Base-by-base conservation (phyloP, 2,888 invertebrate species). In the Clunio marinus region DNA sequence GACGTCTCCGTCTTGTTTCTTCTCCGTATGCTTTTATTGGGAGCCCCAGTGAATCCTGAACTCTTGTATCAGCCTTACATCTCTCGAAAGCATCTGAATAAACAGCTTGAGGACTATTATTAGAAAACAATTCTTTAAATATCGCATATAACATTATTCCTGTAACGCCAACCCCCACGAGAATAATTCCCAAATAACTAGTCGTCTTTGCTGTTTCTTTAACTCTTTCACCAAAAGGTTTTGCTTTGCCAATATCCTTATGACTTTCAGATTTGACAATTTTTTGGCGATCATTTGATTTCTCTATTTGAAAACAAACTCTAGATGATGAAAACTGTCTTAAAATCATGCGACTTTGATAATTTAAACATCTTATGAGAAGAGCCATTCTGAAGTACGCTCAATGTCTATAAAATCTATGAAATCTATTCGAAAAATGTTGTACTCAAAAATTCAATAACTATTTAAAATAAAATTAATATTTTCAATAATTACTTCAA, bases 11-110 rank as follows among this genome's bases (percentile, higher is more conserved):
- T 20, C 89, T 82, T 0, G 88, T 89, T 76, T 91, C 91, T 77
- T 95, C 94, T 0, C 96, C 96, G 78, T 85, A 92, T 1, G 91
- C 91, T 77, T 89, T 93, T 32, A 96, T 89, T 4, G 95, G 94
- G 70, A 86, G 82, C n/a, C 96, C 96, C 68, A 96, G 80, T n/a
- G 87, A 84, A 78, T 93, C 91, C 74, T 86, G 83, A 1, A 96
- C 84, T 74, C 88, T 82, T 3, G 86, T 81, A 79, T 94, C 88
- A 80, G 84, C 2, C 25, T 45, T 8, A 59, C 57, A 69, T 46
- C n/a, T 66, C 22, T 20, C 58, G 28, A 69, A 58, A 27, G 45
- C 46, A 13, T 22, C 28, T 45, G 37, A 25, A 35, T 41, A 37
- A 51, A 59, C 84, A 73, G 86, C 90, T 77, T 90, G 92, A 0